Evolutionary conservation across 2,797 vertebrate genomes (phyloP), one percentile per base, ranked within the genome.

Genomic region (Pseudopleuronectes americanus): DNA sequence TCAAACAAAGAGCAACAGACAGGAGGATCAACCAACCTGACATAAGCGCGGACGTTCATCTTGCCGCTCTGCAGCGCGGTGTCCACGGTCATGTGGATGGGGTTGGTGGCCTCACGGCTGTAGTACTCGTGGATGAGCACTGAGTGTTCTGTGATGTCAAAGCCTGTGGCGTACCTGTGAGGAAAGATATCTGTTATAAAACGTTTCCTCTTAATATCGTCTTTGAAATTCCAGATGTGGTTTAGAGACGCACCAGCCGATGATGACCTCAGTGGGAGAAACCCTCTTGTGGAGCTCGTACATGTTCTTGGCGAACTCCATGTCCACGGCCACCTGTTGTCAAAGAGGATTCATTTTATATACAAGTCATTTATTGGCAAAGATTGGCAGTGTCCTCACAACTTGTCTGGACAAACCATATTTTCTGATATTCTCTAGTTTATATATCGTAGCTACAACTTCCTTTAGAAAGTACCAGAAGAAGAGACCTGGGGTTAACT

Each of bases 281-380:
- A 99, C 98, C 76, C 98, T 96, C 93, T 99, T 99, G 90, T 99
- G 98, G 26, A 99, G 88, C 79, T 99, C 98, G 6, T 99, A 99
- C 98, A 99, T 99, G 91, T 99, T 99, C 92, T 99, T 99, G 26
- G 98, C 98, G 49, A 99, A 99, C 78, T 99, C 98, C 98, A 99
- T 99, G 84, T 99, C 98, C 68, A 99, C 97, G 6, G 98, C 98
- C 73, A 99, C 98, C 98, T 99, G 84, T 58, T 22, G 23, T 48
- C 10, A 73, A 57, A 52, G 10, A 71, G 5, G 2, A 36, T 2
- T 1, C 4, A 43, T 24, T 2, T 21, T 1, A 67, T 2, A 10
- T 8, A 21, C 3, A 1, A 5, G 4, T 12, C 36, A 1, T 33
- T 47, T 10, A 16, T 0, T 8, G 38, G 6, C 2, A 55, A 6